Percentiles rank a stretch among this genome's conserved stretches.
Conservation (phyloP, 2,888 invertebrate genomes). For the Nephrotoma guestfalica region DNA sequence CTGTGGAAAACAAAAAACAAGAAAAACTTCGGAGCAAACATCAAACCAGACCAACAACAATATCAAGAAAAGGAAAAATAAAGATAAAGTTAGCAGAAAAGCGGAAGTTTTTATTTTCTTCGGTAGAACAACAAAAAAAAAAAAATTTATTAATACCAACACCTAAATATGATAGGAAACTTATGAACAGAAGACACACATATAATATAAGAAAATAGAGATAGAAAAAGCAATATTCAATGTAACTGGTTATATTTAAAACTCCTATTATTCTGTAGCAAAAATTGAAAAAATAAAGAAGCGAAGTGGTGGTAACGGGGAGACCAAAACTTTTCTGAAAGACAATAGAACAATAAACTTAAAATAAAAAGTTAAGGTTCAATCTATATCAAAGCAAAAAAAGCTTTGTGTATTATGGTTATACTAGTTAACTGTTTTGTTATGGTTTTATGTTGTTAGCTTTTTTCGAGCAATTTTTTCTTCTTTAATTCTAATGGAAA, state of each 20-base stretch:
- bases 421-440: neutral
- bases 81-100: neutral
- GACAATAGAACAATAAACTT: neutral
- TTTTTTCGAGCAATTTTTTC: neutral
- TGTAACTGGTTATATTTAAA: neutral
- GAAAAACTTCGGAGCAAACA: neutral
- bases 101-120: neutral
- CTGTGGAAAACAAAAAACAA: neutral
- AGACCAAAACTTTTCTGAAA: neutral
- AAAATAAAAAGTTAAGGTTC: neutral
- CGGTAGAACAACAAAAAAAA: neutral
- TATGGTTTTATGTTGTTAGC: neutral
- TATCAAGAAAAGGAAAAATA: neutral
- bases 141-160: neutral
- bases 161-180: neutral
- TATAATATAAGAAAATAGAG: neutral
- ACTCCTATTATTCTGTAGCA: neutral
- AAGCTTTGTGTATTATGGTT: neutral
- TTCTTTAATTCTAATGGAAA: neutral
- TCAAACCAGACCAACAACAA: neutral
- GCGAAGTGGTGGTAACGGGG: neutral
- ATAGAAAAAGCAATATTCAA: neutral
- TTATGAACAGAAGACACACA: neutral
- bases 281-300: neutral
- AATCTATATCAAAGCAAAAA: neutral